Percentiles rank a stretch among this genome's conserved stretches.
Evolutionary conservation across 2,888 invertebrate genomes (phyloP).

Genomic region (Stegophylla sp.): DNA sequence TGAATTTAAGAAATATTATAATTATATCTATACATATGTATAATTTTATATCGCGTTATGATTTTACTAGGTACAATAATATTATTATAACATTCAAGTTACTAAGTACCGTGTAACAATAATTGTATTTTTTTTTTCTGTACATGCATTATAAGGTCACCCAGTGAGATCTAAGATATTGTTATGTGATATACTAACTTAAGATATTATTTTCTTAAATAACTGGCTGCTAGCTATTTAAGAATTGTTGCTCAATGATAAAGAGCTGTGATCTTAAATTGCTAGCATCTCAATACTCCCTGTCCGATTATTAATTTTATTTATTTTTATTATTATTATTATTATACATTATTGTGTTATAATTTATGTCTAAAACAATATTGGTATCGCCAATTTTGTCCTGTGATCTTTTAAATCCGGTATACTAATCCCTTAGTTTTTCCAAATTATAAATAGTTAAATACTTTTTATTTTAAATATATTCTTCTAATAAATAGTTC

Average conservation of each 20-base stretch:
- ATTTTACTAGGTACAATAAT: conserved; percentile 56
- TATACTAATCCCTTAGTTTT: conserved; percentile 48
- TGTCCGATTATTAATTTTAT: conserved; percentile 7
- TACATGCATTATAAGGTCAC: conserved; percentile 45
- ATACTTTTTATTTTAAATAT: conserved; percentile 50
- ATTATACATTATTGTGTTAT: conserved; percentile 5
- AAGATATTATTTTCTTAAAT: conserved; percentile 43
- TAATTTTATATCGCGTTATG: conserved; percentile 33
- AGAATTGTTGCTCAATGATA: conserved; percentile 30
- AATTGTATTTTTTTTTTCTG: conserved; percentile 31
- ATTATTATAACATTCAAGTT: conserved; percentile 51
- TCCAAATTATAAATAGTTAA: conserved; percentile 44
- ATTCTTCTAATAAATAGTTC: conserved; percentile 54
- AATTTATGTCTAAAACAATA: conserved; percentile 33
- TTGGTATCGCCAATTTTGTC: conserved; percentile 44
- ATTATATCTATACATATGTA: conserved; percentile 1
- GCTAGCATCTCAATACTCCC: conserved; percentile 20
- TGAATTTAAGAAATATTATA: conserved; percentile 38
- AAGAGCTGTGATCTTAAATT: conserved; percentile 28
- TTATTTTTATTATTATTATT: conserved; percentile 11
- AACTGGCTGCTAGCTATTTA: conserved; percentile 27
- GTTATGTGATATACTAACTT: conserved; percentile 54
- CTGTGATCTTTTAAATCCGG: conserved; percentile 51
- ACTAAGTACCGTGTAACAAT: conserved; percentile 49
- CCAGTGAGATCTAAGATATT: conserved; percentile 48